Conservation (phyloP, 1,140 invertebrate species). For the Myzus persicae region DNA sequence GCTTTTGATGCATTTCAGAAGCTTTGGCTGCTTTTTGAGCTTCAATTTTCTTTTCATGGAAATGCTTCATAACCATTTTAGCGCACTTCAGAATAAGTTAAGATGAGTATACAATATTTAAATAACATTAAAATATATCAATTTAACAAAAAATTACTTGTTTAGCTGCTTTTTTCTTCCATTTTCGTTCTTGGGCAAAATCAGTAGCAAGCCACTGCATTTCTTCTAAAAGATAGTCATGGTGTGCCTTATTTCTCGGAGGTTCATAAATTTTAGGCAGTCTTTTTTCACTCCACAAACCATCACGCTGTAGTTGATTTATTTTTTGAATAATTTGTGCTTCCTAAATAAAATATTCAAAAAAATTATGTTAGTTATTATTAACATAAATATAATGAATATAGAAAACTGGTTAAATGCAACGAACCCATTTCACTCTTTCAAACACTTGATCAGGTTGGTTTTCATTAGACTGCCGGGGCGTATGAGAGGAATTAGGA, state of each 20-base stretch:
- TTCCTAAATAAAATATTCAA: slow-evolving; percentile 69
- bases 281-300: slow-evolving; percentile 90
- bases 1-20: slow-evolving; percentile 83
- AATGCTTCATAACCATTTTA: slow-evolving; percentile 93
- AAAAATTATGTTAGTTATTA: too few species aligned
- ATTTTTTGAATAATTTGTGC: slow-evolving; percentile 93
- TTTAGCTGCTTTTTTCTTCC: slow-evolving; percentile 94
- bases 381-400: too few species aligned
- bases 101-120: neutral
- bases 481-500: slow-evolving; percentile 2
- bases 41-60: slow-evolving; percentile 90
- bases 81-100: slow-evolving; percentile 72
- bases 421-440: slow-evolving; percentile 48
- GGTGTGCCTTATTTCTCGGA: slow-evolving; percentile 89
- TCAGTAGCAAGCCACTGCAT: slow-evolving; percentile 98
- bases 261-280: slow-evolving; percentile 93
- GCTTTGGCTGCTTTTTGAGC: slow-evolving; percentile 91
- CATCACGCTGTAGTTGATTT: slow-evolving; percentile 85
- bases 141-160: slow-evolving; percentile 70
- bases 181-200: slow-evolving; percentile 96
- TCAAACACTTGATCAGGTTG: slow-evolving; percentile 49
- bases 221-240: slow-evolving; percentile 98
- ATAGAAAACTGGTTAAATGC: slow-evolving; percentile 24
- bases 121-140: neutral
- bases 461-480: slow-evolving; percentile 41